These are phyloP conservation scores for Empidonax traillii DNA, from an alignment of 2,113 vertebrate genomes.

Conservation along the genomic window DNA sequence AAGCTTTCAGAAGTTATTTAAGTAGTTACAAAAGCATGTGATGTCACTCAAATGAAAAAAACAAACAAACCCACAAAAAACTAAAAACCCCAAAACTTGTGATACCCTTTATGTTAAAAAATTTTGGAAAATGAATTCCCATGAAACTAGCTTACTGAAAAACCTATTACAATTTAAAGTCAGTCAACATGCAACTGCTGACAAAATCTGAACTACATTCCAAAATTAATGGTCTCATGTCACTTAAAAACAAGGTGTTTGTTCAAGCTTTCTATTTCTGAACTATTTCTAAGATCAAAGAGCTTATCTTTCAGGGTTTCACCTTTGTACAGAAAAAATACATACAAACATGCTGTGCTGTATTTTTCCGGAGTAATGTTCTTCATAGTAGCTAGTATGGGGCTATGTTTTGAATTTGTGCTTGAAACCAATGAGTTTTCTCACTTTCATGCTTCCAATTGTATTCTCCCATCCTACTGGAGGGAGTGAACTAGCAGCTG, in stretches of 20 bases:
- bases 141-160: background rate
- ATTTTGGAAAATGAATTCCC: background rate
- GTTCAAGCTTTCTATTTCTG: background rate
- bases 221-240: background rate
- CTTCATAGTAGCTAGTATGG: background rate
- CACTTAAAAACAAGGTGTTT: background rate
- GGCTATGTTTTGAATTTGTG: background rate
- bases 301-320: background rate
- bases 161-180: background rate
- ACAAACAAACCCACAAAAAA: too few relatives aligned
- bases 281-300: background rate
- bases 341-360: background rate
- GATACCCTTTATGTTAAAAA: background rate
- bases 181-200: background rate
- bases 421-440: background rate
- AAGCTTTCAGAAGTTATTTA: background rate
- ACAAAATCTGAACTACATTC: background rate
- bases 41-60: background rate
- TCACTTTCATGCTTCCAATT: background rate
- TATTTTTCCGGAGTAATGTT: background rate
- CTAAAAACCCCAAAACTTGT: rapidly evolving
- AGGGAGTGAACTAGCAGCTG: background rate
- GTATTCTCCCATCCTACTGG: background rate
- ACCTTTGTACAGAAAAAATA: background rate
- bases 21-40: background rate